Evolutionary conservation across 2,888 invertebrate species (phyloP), one percentile per base, ranked within the genome.

Genomic region (Dicyrtomina minuta): DNA sequence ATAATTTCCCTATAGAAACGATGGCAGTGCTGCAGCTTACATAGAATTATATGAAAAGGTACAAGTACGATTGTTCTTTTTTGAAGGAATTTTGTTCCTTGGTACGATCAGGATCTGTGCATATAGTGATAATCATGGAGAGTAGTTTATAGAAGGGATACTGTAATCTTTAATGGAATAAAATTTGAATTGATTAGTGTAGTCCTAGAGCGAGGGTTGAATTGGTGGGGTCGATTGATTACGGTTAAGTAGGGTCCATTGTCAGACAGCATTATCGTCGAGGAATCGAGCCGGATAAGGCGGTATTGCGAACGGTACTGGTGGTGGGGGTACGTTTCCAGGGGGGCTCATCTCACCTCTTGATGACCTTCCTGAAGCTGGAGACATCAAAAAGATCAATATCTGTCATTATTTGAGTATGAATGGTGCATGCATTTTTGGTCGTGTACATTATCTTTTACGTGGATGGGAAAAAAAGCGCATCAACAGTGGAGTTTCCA

Each of bases 351-450:
- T 83, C 84, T 86, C 83, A 84, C 84, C 81, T 73, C 79, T 87
- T 85, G 91, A 91, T 85, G 90, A 92, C 85, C 88, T 90, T 85
- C 92, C 92, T 83, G 91, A 92, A 84, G 91, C 92, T 88, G 90
- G 15, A 66, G 55, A 43, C 10, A 4, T 1, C 86, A 89, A 84
- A 83, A 70, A 43, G 12, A 39, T 51, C 20, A 13, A 65, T 22
- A n/a, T 27, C 39, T 20, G 24, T 20, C 17, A 27, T 39, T 33
- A 2, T 60, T 43, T 60, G 41, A 43, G 58, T 60, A 13, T 43
- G 33, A 13, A 58, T 1, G 17, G 13, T 33, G n/a, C 58, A 58
- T 58, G 33, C 24, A 33, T 33, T 33, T 8, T 33, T 8, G 33
- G 3, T 33, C 33, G 33, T 33, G 33, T 33, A 33, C n/a, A n/a